Evolutionary conservation across 2,888 invertebrate species (phyloP).

Genomic region (Thumatha senex): DNA sequence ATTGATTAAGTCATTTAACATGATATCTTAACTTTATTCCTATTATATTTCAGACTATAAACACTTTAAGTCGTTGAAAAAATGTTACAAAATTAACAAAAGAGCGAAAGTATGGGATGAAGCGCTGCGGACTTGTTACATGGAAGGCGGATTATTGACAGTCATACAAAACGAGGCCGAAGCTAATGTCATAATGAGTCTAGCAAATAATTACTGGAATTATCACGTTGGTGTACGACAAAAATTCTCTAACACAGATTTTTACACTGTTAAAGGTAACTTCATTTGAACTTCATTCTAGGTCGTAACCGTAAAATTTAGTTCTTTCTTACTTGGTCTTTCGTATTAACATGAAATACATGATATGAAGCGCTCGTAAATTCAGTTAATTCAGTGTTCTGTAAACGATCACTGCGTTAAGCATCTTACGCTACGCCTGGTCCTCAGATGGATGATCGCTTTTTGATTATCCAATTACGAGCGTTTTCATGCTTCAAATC

Average conservation of each 20-base stretch:
- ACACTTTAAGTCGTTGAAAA: slow-evolving; percentile 18
- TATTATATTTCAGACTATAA: slow-evolving; percentile 29
- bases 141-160: slow-evolving; percentile 38
- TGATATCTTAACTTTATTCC: no score
- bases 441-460: no score
- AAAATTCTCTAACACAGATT: background rate
- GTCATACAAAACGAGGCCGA: slow-evolving; percentile 20
- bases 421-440: no score
- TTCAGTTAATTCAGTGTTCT: no score
- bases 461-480: no score
- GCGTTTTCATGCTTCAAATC: no score
- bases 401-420: no score
- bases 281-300: background rate
- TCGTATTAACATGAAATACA: background rate
- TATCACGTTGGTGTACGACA: background rate
- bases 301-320: background rate
- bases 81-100: slow-evolving; percentile 43
- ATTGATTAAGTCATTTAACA: no score
- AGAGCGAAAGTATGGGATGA: slow-evolving; percentile 30
- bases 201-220: background rate
- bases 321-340: no score
- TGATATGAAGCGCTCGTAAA: background rate
- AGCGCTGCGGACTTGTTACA: slow-evolving; percentile 41
- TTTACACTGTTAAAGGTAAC: slow-evolving; percentile 1
- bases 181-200: background rate